phyloP scores from a whole-genome alignment of 2,888 invertebrate species.

The Synergus umbraculus region DNA sequence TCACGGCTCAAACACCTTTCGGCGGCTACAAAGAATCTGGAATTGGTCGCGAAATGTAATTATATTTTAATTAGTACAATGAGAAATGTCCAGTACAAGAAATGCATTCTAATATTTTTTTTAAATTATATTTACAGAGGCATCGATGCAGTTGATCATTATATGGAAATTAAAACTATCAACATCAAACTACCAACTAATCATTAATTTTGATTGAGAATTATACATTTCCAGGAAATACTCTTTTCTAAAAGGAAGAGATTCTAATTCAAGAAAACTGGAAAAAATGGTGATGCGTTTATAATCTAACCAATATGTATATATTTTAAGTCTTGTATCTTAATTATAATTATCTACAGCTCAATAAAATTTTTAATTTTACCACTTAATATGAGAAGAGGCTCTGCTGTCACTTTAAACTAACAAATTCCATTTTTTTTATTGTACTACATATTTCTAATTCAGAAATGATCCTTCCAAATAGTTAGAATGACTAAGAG shows the following conservation, averaged over 20 bases:
- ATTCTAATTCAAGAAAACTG: neutral
- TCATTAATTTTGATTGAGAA: conserved; percentile 39
- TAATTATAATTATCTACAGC: neutral
- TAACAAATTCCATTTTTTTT: no score
- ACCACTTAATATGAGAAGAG: neutral
- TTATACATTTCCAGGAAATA: neutral
- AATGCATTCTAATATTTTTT: conserved; percentile 15
- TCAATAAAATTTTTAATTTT: neutral
- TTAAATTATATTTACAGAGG: conserved; percentile 81
- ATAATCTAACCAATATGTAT: no score
- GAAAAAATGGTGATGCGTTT: neutral
- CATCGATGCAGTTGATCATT: conserved; percentile 86
- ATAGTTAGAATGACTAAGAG: no score
- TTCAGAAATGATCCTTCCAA: no score
- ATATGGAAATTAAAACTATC: conserved; percentile 88
- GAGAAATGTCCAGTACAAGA: neutral
- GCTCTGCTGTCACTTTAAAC: no score
- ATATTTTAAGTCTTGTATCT: neutral
- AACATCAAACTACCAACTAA: conserved; percentile 77
- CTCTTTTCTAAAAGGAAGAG: no score
- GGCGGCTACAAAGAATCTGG: conserved; percentile 93
- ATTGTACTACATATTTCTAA: no score
- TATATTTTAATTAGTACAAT: conserved; percentile 47
- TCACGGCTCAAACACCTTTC: conserved; percentile 87
- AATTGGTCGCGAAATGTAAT: conserved; percentile 84